A percentile compares a stretch with the other conserved stretches of the same genome.
Conservation (phyloP, 1,140 invertebrate genomes). For the Macrocentrus cingulum region DNA sequence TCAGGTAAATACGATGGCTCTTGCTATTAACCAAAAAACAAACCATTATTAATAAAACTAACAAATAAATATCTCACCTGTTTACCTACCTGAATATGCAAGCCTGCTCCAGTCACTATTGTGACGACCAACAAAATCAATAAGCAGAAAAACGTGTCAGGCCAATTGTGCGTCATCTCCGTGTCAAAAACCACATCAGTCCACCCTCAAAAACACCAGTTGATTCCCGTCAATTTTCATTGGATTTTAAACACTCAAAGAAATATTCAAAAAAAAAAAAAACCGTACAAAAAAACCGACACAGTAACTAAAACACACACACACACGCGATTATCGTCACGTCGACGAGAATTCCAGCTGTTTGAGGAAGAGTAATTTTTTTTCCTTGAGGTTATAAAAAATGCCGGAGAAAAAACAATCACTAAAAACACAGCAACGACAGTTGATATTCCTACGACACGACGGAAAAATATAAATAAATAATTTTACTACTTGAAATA, state of each 20-base stretch:
- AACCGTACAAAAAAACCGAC: no score
- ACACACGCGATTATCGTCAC: no score
- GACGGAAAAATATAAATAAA: no score
- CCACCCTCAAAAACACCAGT: neutral
- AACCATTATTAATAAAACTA: slow-evolving; percentile 13
- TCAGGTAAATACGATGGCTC: slow-evolving; percentile 30
- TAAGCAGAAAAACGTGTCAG: slow-evolving; percentile 30
- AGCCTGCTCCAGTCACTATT: slow-evolving; percentile 4
- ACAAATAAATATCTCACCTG: no score
- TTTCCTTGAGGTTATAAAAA: no score
- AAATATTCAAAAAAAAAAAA: neutral
- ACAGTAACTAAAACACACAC: no score
- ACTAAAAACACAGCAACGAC: no score
- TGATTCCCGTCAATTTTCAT: neutral
- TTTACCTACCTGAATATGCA: slow-evolving; percentile 20
- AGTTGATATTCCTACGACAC: no score
- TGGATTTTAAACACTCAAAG: neutral
- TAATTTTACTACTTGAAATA: no score
- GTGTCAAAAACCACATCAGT: slow-evolving; percentile 9
- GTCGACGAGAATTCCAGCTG: no score
- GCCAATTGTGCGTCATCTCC: slow-evolving; percentile 30
- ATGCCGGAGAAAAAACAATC: no score
- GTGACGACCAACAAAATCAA: slow-evolving; percentile 29
- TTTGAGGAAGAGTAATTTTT: no score
- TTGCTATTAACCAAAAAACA: slow-evolving; percentile 15